Percentiles rank a stretch among this genome's conserved stretches.
Evolutionary conservation across 2,797 vertebrate species (phyloP).

Genomic region (Chloroceryle amazona): DNA sequence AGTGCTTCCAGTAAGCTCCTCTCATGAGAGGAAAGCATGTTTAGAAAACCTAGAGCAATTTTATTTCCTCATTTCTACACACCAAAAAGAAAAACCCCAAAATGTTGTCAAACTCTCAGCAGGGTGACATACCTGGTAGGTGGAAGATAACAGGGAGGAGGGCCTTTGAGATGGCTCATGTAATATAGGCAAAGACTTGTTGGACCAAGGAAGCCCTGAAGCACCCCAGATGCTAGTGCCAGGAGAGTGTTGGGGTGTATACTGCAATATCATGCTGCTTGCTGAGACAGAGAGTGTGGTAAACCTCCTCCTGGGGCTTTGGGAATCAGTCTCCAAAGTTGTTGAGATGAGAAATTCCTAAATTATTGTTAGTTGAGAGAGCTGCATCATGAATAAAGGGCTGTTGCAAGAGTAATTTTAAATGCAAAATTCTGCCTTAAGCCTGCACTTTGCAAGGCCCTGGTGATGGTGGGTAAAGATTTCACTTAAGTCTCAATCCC

Average conservation of each 20-base stretch:
- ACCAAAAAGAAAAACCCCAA: background rate
- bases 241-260: background rate
- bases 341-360: background rate
- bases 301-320: background rate
- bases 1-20: slow-evolving; percentile 44
- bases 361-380: background rate
- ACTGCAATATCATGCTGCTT: rapidly evolving
- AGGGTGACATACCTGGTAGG: background rate
- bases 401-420: background rate
- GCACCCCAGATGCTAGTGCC: background rate
- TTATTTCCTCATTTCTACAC: slow-evolving; percentile 20
- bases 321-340: background rate
- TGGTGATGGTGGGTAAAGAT: background rate
- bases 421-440: background rate
- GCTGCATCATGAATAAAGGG: background rate
- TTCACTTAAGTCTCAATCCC: background rate
- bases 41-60: slow-evolving; percentile 20
- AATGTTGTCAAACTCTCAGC: background rate
- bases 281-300: background rate
- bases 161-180: background rate
- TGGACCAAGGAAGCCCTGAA: background rate
- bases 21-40: background rate
- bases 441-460: background rate
- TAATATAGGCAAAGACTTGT: background rate
- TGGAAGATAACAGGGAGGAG: background rate